Evolutionary conservation across 2,797 vertebrate genomes (phyloP), one percentile per base, ranked within the genome.

Genomic region (Pseudochirops cupreus): DNA sequence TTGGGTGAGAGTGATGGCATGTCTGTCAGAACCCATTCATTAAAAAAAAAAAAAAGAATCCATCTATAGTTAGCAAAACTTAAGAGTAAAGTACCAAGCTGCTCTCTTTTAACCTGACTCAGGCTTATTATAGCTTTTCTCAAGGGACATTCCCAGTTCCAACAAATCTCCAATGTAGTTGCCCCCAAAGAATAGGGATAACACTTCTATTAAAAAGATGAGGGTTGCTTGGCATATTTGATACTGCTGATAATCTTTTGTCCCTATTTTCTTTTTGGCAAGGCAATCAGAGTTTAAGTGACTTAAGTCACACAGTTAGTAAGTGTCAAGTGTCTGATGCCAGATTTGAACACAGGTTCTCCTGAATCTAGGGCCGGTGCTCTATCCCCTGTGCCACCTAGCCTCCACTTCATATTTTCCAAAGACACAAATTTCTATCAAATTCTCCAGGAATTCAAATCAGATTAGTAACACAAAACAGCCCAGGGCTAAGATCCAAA

Each of bases 1-100:
- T 93, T 98, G 97, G 0, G 99, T 99, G 53, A 99, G 99, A 82
- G 91, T 74, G 59, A 99, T 99, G 54, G 99, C 99, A 0, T 99
- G 98, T 98, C 99, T 99, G 97, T 56, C 97, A 94, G 50, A 96
- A 95, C 29, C 55, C 21, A 92, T 29, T 54, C 21, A 56, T 18
- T 56, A 55, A 56, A 56, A 56, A 56, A 56, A 56, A 56, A 56
- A 56, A 56, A 56, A 56, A 21, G 24, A 59, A 57, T 6, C 56
- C 56, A 57, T 57, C 6, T 58, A 58, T n/a, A 74, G 39, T 82
- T 18, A 82, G 74, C 7, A 82, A 82, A 82, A 82, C 21, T 82
- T 46, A 82, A 74, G 21, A 26, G n/a, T 21, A 82, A 46, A 46
- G n/a, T 18, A 95, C 1, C 28, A 82, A 91, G 12, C n/a, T 52